These are phyloP conservation scores for Epizoanthus scotinus DNA, from an alignment of 92 coral and sea anemone species.

Conservation along the genomic window DNA sequence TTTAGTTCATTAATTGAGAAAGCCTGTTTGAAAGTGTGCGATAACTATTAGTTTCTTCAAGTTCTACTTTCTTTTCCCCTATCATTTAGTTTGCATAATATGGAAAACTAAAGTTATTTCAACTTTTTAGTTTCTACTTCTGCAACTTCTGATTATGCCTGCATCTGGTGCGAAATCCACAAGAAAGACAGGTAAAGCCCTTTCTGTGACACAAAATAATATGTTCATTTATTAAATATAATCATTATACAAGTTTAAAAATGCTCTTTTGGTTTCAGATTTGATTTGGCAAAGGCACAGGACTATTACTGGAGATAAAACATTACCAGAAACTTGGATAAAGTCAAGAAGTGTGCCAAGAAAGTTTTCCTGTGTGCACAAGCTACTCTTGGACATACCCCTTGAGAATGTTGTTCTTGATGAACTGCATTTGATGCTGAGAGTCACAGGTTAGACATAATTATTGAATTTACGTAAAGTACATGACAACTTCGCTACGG, in stretches of 20 bases:
- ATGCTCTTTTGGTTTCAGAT: constrained; percentile 31
- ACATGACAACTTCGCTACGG: too few species aligned
- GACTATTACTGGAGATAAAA: constrained; percentile 43
- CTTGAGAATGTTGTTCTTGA: constrained; percentile 56
- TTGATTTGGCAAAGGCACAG: constrained; percentile 56
- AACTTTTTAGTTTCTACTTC: constrained; percentile 11
- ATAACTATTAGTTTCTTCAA: too few species aligned
- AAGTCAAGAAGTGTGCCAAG: constrained; percentile 44
- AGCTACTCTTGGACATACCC: constrained; percentile 54
- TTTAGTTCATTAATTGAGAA: too few species aligned
- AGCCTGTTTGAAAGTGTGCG: too few species aligned
- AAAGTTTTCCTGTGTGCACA: constrained; percentile 45
- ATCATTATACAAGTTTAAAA: background rate
- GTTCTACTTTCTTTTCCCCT: too few species aligned
- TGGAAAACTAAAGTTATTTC: background rate
- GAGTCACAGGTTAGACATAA: constrained; percentile 32
- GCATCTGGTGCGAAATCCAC: constrained; percentile 39
- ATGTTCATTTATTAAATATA: background rate
- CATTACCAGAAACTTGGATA: constrained; percentile 29
- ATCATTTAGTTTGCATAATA: too few species aligned
- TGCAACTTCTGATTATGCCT: constrained; percentile 36
- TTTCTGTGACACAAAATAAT: background rate
- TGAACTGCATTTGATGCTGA: constrained; percentile 62
- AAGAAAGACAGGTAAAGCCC: constrained; percentile 31
- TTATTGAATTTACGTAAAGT: background rate